phyloP scores from a whole-genome alignment of 2,113 vertebrate genomes.

The Rynchops niger region DNA sequence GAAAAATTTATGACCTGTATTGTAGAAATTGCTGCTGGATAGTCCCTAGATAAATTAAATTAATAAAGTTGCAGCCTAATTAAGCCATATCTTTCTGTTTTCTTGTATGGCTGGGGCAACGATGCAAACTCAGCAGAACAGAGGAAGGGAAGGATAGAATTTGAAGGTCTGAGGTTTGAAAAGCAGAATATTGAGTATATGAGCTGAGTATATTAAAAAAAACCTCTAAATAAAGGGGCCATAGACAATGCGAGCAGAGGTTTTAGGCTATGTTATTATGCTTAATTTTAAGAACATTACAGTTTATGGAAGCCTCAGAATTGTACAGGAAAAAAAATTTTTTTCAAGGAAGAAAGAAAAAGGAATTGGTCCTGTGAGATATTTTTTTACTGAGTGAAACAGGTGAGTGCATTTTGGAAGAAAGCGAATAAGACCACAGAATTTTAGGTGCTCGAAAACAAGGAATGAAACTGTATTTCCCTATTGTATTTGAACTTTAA shows the following conservation, averaged over 20 bases:
- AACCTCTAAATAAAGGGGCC: neutral
- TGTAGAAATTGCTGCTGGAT: conserved; percentile 42
- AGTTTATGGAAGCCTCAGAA: neutral
- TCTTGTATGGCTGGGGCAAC: conserved; percentile 39
- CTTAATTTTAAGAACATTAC: neutral
- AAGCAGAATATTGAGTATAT: neutral
- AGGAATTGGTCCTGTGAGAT: neutral
- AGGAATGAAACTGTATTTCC: neutral
- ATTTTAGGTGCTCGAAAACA: neutral
- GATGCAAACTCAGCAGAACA: conserved; percentile 47
- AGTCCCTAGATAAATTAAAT: conserved; percentile 61
- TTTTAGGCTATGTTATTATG: neutral
- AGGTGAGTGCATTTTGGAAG: neutral
- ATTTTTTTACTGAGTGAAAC: neutral
- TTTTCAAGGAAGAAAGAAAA: neutral
- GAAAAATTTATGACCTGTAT: conserved; percentile 54
- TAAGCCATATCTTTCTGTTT: conserved; percentile 60
- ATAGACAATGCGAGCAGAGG: neutral
- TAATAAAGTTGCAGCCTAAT: conserved; percentile 55
- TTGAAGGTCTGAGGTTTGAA: neutral
- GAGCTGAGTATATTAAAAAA: neutral
- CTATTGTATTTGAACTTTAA: neutral
- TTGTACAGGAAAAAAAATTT: neutral
- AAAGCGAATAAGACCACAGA: neutral
- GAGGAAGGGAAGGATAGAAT: neutral